phyloP scores from a whole-genome alignment of 2,113 vertebrate genomes.

The Xyrauchen texanus region DNA sequence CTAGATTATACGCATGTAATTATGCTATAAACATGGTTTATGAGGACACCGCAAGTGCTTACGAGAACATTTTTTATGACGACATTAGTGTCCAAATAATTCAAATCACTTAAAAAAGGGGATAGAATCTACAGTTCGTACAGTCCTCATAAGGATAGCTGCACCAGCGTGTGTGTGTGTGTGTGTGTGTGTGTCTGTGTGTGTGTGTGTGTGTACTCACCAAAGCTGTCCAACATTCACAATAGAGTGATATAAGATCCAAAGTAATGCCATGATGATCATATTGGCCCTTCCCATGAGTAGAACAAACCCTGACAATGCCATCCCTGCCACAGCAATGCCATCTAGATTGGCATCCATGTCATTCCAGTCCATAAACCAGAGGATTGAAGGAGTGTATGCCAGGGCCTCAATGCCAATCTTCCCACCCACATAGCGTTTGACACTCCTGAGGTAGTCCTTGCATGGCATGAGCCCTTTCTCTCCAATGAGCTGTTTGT shows the following conservation, averaged over 20 bases:
- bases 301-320: conserved; percentile 77
- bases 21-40: too few relatives aligned
- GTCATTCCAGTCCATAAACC: conserved; percentile 87
- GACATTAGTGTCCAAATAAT: too few relatives aligned
- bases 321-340: conserved; percentile 81
- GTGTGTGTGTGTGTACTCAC: conserved; percentile 72
- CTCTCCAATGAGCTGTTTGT: conserved; percentile 91
- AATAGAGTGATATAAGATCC: conserved; percentile 90
- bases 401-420: conserved; percentile 75
- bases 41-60: too few relatives aligned
- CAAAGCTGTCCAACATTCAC: conserved; percentile 93
- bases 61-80: too few relatives aligned
- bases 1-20: too few relatives aligned
- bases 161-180: background rate
- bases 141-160: too few relatives aligned
- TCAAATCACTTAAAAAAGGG: too few relatives aligned
- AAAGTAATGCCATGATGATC: conserved; percentile 86
- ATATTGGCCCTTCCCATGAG: conserved; percentile 87
- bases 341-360: conserved; percentile 85
- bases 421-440: conserved; percentile 81
- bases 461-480: conserved; percentile 83
- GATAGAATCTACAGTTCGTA: too few relatives aligned
- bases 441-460: conserved; percentile 80
- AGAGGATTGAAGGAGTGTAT: conserved; percentile 83
- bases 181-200: background rate